Base-by-base conservation (phyloP, 2,888 invertebrate genomes). In the Lottia scabra region DNA sequence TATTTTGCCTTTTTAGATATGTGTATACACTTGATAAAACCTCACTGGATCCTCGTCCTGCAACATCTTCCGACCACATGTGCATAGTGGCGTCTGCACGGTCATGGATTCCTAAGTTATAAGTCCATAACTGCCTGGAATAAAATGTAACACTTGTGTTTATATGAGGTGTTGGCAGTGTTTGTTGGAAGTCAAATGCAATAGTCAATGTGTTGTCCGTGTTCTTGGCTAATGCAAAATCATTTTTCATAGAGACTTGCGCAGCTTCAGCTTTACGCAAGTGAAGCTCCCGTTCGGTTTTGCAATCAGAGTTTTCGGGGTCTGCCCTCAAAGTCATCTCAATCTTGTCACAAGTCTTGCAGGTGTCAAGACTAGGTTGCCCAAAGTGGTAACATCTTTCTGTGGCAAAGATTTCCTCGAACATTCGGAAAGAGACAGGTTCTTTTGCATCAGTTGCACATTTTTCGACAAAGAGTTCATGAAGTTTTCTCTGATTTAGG, bases 121-220 rank as follows among this genome's bases (percentile, higher is more conserved):
- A 67, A 15, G 23, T 46, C 45, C 67, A 44, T 13, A 48, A 15
- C n/a, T 44, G 44, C 27, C 44, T 45, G n/a, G 43, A 45, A 46
- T 19, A 43, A 16, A 67, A 67, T 12, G 67, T 46, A 27, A 67
- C 27, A 46, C 45, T 67, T 13, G 45, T 67, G 12, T 67, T 67
- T 4, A 19, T 46, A 67, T 67, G 67, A 44, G 67, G 67, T 26
- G 67, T 67, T 44, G 67, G 48, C 45, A 67, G 67, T 44, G 45
- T 45, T 27, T 67, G 67, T 45, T 67, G 48, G 23, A 67, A 67
- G 67, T 67, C 67, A 45, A 67, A n/a, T n/a, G n/a, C n/a, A 3
- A 67, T 67, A 67, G 45, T 43, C 48, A n/a, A 67, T 27, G 26
- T 23, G 23, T 0, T 67, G 23, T n/a, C 10, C 19, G 19, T 48